phyloP scores from a whole-genome alignment of 2,888 invertebrate species.

The Macroteleia sp. region DNA sequence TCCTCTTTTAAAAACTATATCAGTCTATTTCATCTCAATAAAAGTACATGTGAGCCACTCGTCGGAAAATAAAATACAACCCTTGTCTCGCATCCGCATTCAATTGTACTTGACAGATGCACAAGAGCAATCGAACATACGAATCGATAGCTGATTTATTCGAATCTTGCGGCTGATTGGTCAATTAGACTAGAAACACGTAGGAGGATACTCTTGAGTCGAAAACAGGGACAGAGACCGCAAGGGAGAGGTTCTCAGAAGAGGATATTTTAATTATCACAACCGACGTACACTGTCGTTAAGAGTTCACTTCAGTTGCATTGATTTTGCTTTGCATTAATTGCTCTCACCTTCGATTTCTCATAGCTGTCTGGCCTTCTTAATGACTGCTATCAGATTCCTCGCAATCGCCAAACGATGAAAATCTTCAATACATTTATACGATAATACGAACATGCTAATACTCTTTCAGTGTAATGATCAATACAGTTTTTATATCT shows the following conservation, averaged over 20 bases:
- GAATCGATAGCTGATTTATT: constrained; percentile 82
- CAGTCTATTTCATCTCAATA: constrained; percentile 4
- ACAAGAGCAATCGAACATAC: constrained; percentile 77
- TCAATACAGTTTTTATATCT: too few relatives aligned
- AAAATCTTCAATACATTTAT: constrained; percentile 18
- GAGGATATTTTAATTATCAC: constrained; percentile 83
- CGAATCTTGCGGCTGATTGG: constrained; percentile 82
- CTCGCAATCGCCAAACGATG: constrained; percentile 14
- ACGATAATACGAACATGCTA: constrained; percentile 24
- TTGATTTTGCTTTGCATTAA: constrained; percentile 79
- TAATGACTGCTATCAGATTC: constrained; percentile 56
- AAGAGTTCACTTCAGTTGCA: constrained; percentile 68
- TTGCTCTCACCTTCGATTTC: constrained; percentile 78
- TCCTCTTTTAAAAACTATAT: not conserved
- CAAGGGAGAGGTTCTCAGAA: constrained; percentile 71
- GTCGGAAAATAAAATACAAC: constrained; percentile 23
- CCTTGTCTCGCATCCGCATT: constrained; percentile 40
- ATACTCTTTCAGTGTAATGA: too few relatives aligned
- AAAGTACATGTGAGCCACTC: constrained; percentile 26
- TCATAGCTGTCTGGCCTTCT: constrained; percentile 53
- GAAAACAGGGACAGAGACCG: constrained; percentile 63
- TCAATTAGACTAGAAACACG: constrained; percentile 83
- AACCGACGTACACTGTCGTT: constrained; percentile 70
- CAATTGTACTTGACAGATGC: constrained; percentile 56
- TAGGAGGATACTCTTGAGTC: constrained; percentile 75